Base-by-base conservation (phyloP, 2,888 invertebrate species). In the Drosophila atripex region DNA sequence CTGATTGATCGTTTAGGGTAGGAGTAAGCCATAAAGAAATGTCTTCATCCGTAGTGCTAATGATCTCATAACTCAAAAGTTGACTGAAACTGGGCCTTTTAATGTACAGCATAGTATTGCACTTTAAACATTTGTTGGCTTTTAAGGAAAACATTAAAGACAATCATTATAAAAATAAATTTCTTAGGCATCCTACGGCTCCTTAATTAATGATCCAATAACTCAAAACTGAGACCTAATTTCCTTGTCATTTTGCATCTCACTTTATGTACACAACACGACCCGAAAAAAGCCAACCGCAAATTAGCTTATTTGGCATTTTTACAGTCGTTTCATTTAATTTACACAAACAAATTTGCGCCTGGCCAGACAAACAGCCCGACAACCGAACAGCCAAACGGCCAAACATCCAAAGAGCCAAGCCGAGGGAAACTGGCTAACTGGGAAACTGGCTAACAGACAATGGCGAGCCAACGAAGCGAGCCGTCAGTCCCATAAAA, bases 241-340 rank as follows among this genome's bases (percentile, higher is more conserved):
- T 47, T 30, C 30, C 23, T 47, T 60, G 61, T 21, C 46, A 47
- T 11, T 47, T 46, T 61, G 60, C 38, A 60, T 30, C 23, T 61
- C 43, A 28, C 25, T 39, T 30, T 32, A 61, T 30, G 50, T 61
- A 41, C 8, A 25, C n/a, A 47, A 39, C 30, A 16, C 16, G 18
- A 18, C 18, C 25, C 52, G 23, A 71, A 46, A 71, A 73, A 80
- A 88, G 83, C 16, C 43, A 86, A 84, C 83, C 83, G 84, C 83
- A 84, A 84, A 84, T 84, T 86, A 84, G 83, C 88, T 84, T 84
- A 88, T 88, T 84, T 84, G 86, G 83, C 84, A 84, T 80, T 86
- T 85, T 85, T 88, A 85, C 88, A 88, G 88, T 77, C 88, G 72
- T 85, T 85, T 88, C 84, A 85, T 85, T 85, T 85, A 85, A 85